Conservation (phyloP, 1,140 invertebrate genomes). For the Pomacea maculata region DNA sequence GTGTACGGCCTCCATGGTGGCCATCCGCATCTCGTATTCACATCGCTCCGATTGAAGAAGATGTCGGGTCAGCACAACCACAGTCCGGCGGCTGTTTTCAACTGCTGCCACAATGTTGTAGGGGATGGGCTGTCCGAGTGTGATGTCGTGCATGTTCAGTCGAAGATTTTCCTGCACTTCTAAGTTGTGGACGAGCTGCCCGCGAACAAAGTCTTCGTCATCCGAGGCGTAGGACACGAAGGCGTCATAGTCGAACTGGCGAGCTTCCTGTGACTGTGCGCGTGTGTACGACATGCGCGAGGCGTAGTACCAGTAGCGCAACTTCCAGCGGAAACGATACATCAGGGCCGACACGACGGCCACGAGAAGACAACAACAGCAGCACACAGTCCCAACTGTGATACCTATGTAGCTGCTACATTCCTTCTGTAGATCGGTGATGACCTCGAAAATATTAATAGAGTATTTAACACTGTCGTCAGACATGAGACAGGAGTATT, state of each 20-base stretch:
- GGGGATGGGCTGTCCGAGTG: conserved; percentile 38
- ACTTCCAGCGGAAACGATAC: conserved; percentile 33
- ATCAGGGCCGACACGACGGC: conserved; percentile 10
- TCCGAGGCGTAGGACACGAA: conserved; percentile 42
- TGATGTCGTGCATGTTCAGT: conserved; percentile 44
- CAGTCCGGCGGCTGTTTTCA: conserved; percentile 71
- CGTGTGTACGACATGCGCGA: conserved; percentile 20
- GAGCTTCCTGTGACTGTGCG: background rate
- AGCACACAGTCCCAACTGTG: conserved; percentile 12
- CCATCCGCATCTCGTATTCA: conserved; percentile 72
- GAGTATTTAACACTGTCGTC: conserved; percentile 15
- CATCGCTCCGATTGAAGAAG: conserved; percentile 76
- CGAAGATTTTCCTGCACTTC: conserved; percentile 26
- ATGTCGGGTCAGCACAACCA: conserved; percentile 72
- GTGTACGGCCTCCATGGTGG: conserved; percentile 31
- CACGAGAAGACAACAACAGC: conserved; percentile 17
- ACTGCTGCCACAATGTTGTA: conserved; percentile 73
- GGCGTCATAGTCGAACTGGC: conserved; percentile 35
- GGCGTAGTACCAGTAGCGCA: conserved; percentile 30
- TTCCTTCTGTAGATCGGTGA: conserved; percentile 16
- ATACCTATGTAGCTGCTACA: conserved; percentile 24
- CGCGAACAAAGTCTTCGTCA: conserved; percentile 32
- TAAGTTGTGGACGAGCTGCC: conserved; percentile 24
- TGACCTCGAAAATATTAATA: conserved; percentile 12
- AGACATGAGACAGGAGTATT: conserved; percentile 24